A percentile compares a stretch with the other conserved stretches of the same genome.
phyloP scores from a whole-genome alignment of 1,140 invertebrate genomes.

The Caenorhabditis remanei region DNA sequence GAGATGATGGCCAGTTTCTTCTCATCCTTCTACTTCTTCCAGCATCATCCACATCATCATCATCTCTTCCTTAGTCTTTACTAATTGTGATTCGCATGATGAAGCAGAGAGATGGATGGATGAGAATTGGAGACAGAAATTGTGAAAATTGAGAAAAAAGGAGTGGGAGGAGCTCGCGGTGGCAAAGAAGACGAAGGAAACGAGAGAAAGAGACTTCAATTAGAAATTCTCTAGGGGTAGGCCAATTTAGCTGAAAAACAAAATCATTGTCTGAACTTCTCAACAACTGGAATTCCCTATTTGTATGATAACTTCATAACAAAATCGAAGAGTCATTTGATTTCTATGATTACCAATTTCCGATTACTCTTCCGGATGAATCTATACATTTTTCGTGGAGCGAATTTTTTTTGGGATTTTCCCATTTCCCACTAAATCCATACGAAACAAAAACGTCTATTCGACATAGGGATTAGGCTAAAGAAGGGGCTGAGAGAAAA shows the following conservation, averaged over 20 bases:
- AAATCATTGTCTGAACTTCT: neutral
- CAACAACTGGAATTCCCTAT: no score
- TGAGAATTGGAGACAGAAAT: neutral
- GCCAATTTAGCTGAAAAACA: constrained; percentile 12
- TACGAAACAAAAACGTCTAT: no score
- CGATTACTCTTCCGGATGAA: neutral
- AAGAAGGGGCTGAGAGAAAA: no score
- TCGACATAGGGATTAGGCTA: no score
- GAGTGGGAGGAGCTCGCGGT: neutral
- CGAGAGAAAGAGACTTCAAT: neutral
- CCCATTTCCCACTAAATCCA: no score
- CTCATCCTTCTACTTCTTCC: constrained; percentile 2
- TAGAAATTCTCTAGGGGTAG: constrained; percentile 22
- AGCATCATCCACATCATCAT: neutral
- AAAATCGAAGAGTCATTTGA: neutral
- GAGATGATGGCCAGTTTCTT: neutral
- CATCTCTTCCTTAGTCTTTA: neutral
- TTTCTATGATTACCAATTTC: constrained; percentile 18
- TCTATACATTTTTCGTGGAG: no score
- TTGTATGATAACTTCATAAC: neutral
- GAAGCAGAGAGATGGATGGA: neutral
- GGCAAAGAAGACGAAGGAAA: neutral
- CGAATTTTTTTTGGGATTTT: no score
- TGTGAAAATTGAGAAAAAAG: constrained; percentile 8
- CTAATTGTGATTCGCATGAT: constrained; percentile 49